Percentiles rank a stretch among this genome's conserved stretches.
Conservation (phyloP, 2,797 vertebrate genomes). For the Ceryle rudis region DNA sequence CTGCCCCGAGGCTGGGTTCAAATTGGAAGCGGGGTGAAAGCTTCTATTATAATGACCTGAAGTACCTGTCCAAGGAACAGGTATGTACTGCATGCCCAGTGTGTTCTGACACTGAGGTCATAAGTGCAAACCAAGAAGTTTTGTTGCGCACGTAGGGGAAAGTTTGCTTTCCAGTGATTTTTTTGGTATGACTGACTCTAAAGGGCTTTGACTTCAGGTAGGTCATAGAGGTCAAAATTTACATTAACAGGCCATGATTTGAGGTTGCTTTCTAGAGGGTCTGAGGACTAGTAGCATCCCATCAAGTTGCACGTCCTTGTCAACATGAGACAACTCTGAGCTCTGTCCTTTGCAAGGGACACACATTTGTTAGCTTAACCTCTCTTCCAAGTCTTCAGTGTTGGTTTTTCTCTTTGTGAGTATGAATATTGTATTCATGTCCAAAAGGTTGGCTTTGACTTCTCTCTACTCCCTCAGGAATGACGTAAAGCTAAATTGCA, state of each 20-base stretch:
- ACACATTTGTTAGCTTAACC: background rate
- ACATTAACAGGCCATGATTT: background rate
- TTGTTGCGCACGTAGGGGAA: background rate
- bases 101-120: background rate
- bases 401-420: background rate
- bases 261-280: background rate
- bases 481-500: background rate
- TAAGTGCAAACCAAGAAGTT: background rate
- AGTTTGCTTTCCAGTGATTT: background rate
- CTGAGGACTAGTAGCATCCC: background rate
- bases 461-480: background rate
- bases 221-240: background rate
- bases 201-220: background rate
- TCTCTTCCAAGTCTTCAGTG: background rate
- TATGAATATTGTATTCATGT: background rate
- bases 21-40: background rate
- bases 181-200: background rate
- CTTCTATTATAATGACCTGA: background rate
- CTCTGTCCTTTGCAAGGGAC: background rate
- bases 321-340: background rate
- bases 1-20: background rate
- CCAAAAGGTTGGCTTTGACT: background rate
- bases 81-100: background rate
- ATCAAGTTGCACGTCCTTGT: background rate
- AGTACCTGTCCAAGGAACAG: constrained; percentile 13